Evolutionary conservation across 2,113 vertebrate species (phyloP).

Genomic region (Grus americana): DNA sequence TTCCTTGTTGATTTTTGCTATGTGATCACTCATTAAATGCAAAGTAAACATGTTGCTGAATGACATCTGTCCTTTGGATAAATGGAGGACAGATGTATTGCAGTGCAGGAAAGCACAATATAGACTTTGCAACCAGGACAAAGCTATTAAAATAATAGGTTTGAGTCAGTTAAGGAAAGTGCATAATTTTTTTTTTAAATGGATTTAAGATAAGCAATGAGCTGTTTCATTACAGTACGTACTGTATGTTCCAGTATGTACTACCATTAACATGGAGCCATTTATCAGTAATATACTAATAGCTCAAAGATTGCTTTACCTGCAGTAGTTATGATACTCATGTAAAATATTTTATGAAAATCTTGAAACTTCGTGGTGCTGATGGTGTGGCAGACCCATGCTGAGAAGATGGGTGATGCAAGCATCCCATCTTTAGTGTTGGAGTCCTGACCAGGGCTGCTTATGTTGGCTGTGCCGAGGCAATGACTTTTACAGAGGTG

Average conservation of each 20-base stretch:
- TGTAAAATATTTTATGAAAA: background rate
- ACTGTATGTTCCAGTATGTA: background rate
- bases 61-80: slow-evolving; percentile 13
- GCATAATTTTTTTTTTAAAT: background rate
- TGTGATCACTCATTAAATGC: background rate
- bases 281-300: background rate
- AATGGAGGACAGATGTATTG: background rate
- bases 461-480: background rate
- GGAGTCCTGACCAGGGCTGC: background rate
- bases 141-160: background rate
- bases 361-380: background rate
- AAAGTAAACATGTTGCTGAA: background rate
- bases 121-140: background rate
- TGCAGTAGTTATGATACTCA: background rate
- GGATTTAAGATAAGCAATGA: background rate
- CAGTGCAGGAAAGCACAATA: background rate
- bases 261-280: background rate
- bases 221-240: background rate
- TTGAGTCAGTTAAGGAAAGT: background rate
- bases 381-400: background rate
- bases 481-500: background rate
- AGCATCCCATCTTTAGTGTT: background rate
- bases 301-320: background rate
- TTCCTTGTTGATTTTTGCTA: background rate
- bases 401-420: background rate